These are phyloP conservation scores for Trichogramma pretiosum DNA, from an alignment of 1,140 invertebrate genomes.

Conservation along the genomic window DNA sequence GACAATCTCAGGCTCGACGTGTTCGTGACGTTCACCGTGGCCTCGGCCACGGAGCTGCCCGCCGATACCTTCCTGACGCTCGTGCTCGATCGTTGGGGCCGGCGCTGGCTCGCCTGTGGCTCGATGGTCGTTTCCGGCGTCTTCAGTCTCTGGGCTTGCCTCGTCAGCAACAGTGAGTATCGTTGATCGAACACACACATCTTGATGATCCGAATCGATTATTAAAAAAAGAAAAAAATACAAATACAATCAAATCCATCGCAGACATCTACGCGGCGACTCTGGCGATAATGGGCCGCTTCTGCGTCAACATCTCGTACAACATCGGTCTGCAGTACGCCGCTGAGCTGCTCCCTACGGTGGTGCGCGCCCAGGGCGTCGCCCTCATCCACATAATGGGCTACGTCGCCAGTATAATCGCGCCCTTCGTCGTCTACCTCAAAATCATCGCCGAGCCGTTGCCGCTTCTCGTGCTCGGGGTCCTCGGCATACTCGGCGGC, in stretches of 20 bases:
- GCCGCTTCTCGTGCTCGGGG: constrained; percentile 66
- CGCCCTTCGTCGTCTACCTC: constrained; percentile 75
- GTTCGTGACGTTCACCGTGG: constrained; percentile 75
- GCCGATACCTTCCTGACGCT: constrained; percentile 73
- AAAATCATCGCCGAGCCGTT: constrained; percentile 58
- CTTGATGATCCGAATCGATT: not conserved
- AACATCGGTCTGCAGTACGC: constrained; percentile 85
- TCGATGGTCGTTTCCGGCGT: constrained; percentile 70
- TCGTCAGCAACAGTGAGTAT: constrained; percentile 38
- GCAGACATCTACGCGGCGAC: constrained; percentile 58
- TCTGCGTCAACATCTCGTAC: constrained; percentile 78
- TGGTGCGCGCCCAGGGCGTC: constrained; percentile 74
- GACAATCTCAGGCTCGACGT: constrained; percentile 69
- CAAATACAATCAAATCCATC: not conserved
- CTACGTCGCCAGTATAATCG: constrained; percentile 70
- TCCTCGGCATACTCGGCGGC: constrained; percentile 63
- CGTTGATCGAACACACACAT: not conserved
- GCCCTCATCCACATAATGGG: constrained; percentile 79
- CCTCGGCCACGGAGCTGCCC: constrained; percentile 71
- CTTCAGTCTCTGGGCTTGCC: constrained; percentile 62
- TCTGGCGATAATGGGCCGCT: constrained; percentile 68
- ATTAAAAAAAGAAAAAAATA: not conserved
- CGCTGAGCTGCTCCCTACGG: constrained; percentile 76
- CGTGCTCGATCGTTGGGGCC: constrained; percentile 70
- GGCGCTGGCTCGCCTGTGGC: constrained; percentile 73